Conservation (phyloP, 2,888 invertebrate genomes). For the Dryomyza anilis region DNA sequence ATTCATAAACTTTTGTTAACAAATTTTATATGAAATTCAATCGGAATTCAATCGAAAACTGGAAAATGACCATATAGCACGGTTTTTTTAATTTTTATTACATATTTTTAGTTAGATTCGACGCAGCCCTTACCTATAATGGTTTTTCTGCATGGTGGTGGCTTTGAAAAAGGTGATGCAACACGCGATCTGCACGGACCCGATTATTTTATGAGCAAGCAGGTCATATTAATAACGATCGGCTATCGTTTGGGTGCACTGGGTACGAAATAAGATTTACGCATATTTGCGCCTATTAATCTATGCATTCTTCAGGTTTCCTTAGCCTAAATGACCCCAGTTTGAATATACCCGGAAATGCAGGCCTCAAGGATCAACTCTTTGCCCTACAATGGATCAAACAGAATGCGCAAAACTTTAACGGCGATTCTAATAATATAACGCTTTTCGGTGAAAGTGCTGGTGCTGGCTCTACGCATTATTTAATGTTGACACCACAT, state of each 20-base stretch:
- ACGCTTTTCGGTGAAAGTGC: slow-evolving; percentile 65
- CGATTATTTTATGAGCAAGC: slow-evolving; percentile 61
- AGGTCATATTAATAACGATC: slow-evolving; percentile 61
- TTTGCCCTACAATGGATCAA: slow-evolving; percentile 63
- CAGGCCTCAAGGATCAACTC: slow-evolving; percentile 64
- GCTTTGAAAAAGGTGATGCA: slow-evolving; percentile 60
- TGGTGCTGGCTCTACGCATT: slow-evolving; percentile 62
- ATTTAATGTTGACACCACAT: slow-evolving; percentile 60
- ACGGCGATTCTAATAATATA: slow-evolving; percentile 63
- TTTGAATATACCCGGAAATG: slow-evolving; percentile 63
- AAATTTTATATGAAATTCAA: no score
- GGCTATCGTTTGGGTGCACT: slow-evolving; percentile 63
- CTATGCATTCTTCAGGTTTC: slow-evolving; percentile 54
- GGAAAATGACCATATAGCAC: no score
- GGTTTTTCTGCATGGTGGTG: slow-evolving; percentile 63
- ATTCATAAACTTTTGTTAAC: no score
- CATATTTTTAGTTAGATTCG: slow-evolving; percentile 36
- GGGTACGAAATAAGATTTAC: slow-evolving; percentile 36
- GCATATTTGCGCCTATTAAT: neutral
- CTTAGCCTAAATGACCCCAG: slow-evolving; percentile 59
- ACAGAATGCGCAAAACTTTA: slow-evolving; percentile 60
- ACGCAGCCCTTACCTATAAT: slow-evolving; percentile 53
- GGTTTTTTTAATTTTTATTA: no score
- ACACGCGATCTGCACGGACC: slow-evolving; percentile 56
- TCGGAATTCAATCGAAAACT: no score